Evolutionary conservation across 1,140 invertebrate species (phyloP).

Genomic region (Cataglyphis hispanica): DNA sequence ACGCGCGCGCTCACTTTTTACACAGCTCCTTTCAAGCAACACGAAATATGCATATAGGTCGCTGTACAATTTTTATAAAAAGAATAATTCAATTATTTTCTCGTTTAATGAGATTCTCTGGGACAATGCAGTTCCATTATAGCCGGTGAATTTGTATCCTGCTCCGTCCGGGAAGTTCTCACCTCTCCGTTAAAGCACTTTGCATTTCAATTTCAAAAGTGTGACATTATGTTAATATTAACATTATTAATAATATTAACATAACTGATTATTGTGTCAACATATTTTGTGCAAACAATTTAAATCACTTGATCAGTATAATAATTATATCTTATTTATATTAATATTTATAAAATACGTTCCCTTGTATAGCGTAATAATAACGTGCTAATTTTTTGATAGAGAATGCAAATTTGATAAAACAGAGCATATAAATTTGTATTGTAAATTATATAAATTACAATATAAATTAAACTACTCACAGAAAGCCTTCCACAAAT

Average conservation of each 20-base stretch:
- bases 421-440: background rate
- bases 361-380: background rate
- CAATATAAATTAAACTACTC: background rate
- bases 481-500: background rate
- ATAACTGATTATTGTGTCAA: constrained; percentile 4
- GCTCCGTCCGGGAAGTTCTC: background rate
- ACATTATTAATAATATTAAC: background rate
- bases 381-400: background rate
- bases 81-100: constrained; percentile 58
- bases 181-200: constrained; percentile 37
- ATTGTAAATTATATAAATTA: constrained; percentile 18
- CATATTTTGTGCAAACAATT: constrained; percentile 23
- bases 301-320: constrained; percentile 35
- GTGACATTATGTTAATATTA: constrained; percentile 12
- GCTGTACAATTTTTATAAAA: constrained; percentile 45
- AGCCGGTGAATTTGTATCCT: constrained; percentile 31
- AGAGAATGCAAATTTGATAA: constrained; percentile 13
- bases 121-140: constrained; percentile 34
- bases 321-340: background rate
- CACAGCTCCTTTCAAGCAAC: constrained; percentile 5
- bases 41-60: background rate
- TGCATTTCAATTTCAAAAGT: constrained; percentile 25
- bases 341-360: background rate
- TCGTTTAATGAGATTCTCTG: constrained; percentile 54
- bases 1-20: constrained; percentile 16